These are phyloP conservation scores for Macquaria ambigua DNA, from an alignment of 2,113 vertebrate genomes.

Conservation along the genomic window DNA sequence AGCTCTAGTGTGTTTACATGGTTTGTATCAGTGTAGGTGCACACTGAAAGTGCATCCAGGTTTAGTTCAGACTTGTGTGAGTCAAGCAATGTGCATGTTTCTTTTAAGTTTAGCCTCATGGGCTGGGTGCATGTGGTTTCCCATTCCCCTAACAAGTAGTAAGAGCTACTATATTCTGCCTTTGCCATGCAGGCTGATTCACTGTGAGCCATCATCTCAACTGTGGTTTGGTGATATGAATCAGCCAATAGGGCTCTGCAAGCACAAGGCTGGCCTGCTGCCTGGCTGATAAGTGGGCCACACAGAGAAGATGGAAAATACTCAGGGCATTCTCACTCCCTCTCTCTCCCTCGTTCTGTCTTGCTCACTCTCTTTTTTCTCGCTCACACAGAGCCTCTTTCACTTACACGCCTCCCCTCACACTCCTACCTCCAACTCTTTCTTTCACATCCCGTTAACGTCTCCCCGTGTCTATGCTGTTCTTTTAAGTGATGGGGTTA, in stretches of 20 bases:
- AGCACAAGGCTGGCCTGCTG: slow-evolving; percentile 69
- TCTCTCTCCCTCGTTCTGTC: slow-evolving; percentile 20
- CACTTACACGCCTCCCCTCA: slow-evolving; percentile 32
- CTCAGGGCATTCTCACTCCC: slow-evolving; percentile 51
- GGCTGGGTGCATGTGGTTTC: slow-evolving; percentile 39
- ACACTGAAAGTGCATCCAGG: neutral
- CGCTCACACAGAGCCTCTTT: slow-evolving; percentile 21
- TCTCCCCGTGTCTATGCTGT: slow-evolving; percentile 49
- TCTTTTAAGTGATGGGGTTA: slow-evolving; percentile 74
- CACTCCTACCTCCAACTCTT: slow-evolving; percentile 49
- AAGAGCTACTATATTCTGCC: slow-evolving; percentile 52
- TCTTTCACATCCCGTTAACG: slow-evolving; percentile 61
- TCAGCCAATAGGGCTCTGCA: slow-evolving; percentile 73
- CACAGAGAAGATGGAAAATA: slow-evolving; percentile 73
- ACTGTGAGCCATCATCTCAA: slow-evolving; percentile 64
- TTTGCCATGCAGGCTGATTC: slow-evolving; percentile 61
- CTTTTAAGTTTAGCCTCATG: slow-evolving; percentile 16
- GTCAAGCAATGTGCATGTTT: slow-evolving; percentile 1
- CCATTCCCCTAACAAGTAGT: slow-evolving; percentile 48
- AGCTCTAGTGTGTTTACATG: neutral
- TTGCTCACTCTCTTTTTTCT: slow-evolving; percentile 30
- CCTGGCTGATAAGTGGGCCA: slow-evolving; percentile 76
- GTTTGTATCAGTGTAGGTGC: neutral
- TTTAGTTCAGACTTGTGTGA: neutral
- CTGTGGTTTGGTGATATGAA: slow-evolving; percentile 73